Evolutionary conservation across 2,797 vertebrate genomes (phyloP).

Genomic region (Erpetoichthys calabaricus): DNA sequence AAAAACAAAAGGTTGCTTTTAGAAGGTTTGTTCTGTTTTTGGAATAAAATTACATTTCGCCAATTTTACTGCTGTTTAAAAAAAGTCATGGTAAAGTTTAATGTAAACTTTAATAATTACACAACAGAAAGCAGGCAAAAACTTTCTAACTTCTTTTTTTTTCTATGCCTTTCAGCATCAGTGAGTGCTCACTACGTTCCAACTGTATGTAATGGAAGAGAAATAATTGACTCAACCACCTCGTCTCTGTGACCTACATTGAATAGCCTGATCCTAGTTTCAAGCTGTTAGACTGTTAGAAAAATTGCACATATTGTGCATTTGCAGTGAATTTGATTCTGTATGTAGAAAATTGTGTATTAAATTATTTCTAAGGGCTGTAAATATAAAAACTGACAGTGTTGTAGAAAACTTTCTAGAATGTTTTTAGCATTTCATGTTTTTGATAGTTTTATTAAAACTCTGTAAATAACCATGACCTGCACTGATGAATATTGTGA

Average conservation of each 20-base stretch:
- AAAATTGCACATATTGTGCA: constrained; percentile 54
- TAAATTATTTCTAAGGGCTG: constrained; percentile 99
- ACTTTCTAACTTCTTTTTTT: constrained; percentile 11
- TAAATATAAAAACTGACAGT: constrained; percentile 70
- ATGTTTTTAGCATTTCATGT: constrained; percentile 71
- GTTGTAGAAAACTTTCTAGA: constrained; percentile 89
- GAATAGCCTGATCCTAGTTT: constrained; percentile 33
- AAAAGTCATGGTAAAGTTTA: no score
- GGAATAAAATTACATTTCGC: no score
- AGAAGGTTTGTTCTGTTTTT: no score
- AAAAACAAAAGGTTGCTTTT: no score
- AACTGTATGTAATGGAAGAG: constrained; percentile 88
- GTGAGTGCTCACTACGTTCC: constrained; percentile 77
- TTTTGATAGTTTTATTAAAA: constrained; percentile 72
- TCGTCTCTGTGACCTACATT: constrained; percentile 82
- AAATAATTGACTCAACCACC: constrained; percentile 94
- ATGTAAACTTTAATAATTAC: no score
- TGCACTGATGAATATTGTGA: constrained; percentile 47
- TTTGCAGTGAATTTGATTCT: constrained; percentile 49
- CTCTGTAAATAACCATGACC: constrained; percentile 75
- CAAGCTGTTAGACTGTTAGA: constrained; percentile 77
- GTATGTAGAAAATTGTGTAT: constrained; percentile 87
- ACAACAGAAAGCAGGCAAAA: not conserved
- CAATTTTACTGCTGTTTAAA: no score
- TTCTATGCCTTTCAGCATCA: constrained; percentile 51